These are phyloP conservation scores for Steinernema khuongi DNA, from an alignment of 1,140 invertebrate species.

Conservation along the genomic window DNA sequence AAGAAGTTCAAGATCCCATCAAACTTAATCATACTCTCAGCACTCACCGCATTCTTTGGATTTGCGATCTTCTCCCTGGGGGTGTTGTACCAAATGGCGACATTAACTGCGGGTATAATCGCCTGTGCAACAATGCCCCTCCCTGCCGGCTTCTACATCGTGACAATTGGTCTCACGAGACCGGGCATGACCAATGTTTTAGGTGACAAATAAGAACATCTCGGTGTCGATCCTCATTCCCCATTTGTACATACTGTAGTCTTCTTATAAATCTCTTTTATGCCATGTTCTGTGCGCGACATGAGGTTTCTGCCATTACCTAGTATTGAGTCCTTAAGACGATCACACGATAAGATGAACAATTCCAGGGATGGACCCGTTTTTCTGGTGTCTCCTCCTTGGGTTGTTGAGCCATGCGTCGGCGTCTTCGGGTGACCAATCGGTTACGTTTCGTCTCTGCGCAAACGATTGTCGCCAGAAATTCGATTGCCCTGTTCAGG, in stretches of 20 bases:
- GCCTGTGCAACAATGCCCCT: neutral
- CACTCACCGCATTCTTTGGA: neutral
- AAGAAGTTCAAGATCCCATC: neutral
- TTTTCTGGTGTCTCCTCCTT: neutral
- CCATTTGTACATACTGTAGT: neutral
- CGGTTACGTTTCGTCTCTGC: neutral
- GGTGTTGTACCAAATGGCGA: neutral
- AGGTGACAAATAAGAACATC: neutral
- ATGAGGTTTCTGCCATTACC: too few species aligned
- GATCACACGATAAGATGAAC: too few species aligned
- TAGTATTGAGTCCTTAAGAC: too few species aligned
- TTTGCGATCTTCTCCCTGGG: neutral
- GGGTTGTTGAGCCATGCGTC: neutral
- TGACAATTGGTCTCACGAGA: neutral
- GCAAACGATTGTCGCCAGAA: neutral
- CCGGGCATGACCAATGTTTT: neutral
- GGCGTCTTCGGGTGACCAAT: neutral
- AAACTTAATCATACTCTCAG: neutral
- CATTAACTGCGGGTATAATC: neutral
- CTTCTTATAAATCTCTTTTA: too few species aligned
- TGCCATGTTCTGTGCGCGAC: too few species aligned
- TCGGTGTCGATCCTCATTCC: neutral
- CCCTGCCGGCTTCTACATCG: neutral
- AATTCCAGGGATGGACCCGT: too few species aligned
- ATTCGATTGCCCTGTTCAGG: neutral